Evolutionary conservation across 2,888 invertebrate species (phyloP), one percentile per base, ranked within the genome.

Genomic region (Rhamphomyia laevipes): DNA sequence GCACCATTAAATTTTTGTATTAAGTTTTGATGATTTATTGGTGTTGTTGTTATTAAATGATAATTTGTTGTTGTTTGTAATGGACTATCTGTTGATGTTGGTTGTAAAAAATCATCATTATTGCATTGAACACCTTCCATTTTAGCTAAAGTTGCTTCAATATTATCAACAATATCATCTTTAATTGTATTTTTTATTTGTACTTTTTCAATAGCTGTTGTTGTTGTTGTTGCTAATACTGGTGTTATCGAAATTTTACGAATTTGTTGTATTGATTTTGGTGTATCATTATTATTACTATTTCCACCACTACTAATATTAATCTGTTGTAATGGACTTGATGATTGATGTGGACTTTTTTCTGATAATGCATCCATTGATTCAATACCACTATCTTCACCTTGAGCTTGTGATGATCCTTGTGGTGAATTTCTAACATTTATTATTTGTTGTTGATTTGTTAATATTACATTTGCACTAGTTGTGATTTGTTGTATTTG

Each of bases 331-430:
- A 56, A 61, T 54, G 78, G 87, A 67, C 80, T 87, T 70, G 77
- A 84, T 70, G 86, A 84, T 66, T 89, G 89, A 68, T 88, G 87
- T n/a, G 86, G 86, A 54, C 85, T 87, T 65, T 91, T 91, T 66
- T 92, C 91, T 17, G 90, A 90, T n/a, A 90, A 70, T 3, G 91
- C 90, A 65, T 92, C 91, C 91, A 91, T 90, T 35, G 89, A 89
- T 67, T 91, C 91, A 49, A 91, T 91, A 15, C 91, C 91, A 49
- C 90, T 90, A 69, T 91, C 90, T 64, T 91, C 91, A 42, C 89
- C 89, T 60, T 83, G 83, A 37, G 74, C 74, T 55, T 75, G 75
- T 18, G 73, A 72, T 9, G 23, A 27, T 57, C 68, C 68, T 38
- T 10, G 10, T 50, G 75, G 75, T 16, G 78, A 77, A 46, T 64